Conservation (phyloP, 2,888 invertebrate genomes). For the Zelleria hepariella region DNA sequence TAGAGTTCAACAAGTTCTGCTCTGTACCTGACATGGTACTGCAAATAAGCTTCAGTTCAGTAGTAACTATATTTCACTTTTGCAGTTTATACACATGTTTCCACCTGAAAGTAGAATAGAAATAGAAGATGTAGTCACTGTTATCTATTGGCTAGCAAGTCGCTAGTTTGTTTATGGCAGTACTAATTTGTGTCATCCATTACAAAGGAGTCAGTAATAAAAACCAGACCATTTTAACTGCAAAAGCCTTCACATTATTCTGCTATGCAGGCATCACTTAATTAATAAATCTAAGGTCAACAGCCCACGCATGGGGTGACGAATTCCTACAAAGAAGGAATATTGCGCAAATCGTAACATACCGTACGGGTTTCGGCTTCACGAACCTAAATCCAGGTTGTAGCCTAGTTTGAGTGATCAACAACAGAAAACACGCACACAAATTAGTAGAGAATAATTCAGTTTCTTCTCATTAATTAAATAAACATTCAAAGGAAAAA, state of each 20-base stretch:
- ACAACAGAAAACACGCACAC: not conserved
- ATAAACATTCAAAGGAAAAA: slow-evolving; percentile 20
- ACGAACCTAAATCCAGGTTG: not conserved
- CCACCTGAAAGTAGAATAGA: slow-evolving; percentile 38
- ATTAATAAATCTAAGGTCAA: slow-evolving; percentile 28
- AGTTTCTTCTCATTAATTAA: slow-evolving; percentile 15
- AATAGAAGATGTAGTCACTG: too few species aligned
- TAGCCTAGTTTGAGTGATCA: not conserved
- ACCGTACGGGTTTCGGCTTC: not conserved
- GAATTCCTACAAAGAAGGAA: slow-evolving; percentile 3
- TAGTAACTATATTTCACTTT: slow-evolving; percentile 30
- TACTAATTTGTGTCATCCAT: too few species aligned
- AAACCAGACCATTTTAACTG: not conserved
- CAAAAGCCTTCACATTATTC: not conserved
- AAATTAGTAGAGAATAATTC: not conserved
- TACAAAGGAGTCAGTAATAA: not conserved
- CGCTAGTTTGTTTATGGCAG: too few species aligned
- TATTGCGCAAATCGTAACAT: slow-evolving; percentile 2
- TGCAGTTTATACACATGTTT: slow-evolving; percentile 43
- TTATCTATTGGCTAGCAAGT: too few species aligned
- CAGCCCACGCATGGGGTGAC: slow-evolving; percentile 54
- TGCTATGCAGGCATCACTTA: slow-evolving; percentile 3
- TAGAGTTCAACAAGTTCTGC: slow-evolving; percentile 65
- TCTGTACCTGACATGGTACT: slow-evolving; percentile 70
- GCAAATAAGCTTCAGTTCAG: slow-evolving; percentile 31